Base-by-base conservation (phyloP, 2,888 invertebrate species). In the Chrysodeixis includens region DNA sequence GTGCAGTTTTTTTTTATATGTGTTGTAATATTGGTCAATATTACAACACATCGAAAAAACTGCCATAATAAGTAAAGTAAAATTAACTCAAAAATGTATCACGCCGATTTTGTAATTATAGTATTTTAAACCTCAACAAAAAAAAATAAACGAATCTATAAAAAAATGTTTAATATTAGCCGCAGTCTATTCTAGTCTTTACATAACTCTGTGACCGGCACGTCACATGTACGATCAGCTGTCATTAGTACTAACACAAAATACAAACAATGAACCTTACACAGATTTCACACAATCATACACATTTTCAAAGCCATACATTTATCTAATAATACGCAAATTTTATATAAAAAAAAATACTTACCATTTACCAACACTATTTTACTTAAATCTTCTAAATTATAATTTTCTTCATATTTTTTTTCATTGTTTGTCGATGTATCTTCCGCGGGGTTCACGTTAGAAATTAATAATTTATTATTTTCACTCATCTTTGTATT, bases 321-420 rank as follows among this genome's bases (percentile, higher is more conserved):
- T 2, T 26, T 26, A 26, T 26, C 26, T 26, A 26, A 26, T 26
- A 26, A 26, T 6, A 4, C 26, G 2, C 3, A 4, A 26, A 6
- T n/a, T 26, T 26, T 26, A 26, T 26, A 26, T 26, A 26, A 26
- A 12, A 60, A 60, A n/a, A 51, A 59, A 56, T n/a, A 76, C 77
- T 74, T n/a, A 74, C 74, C 67, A 44, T 52, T 66, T 49, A 30
- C 18, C 5, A 54, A n/a, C 14, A 74, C 46, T 12, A 74, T 56
- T 62, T 62, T 61, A 58, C 14, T 53, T 49, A 53, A 58, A 58
- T 72, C 77, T 53, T 60, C 59, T 12, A 76, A 57, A 12, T 74
- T 62, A 61, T 76, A 30, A n/a, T 57, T 60, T 60, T 49, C 62
- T n/a, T 44, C 60, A 12, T 67, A 57, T 18, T 30, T 71, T 30